These are phyloP conservation scores for Puma concolor DNA, from an alignment of 2,113 vertebrate species.

Conservation along the genomic window DNA sequence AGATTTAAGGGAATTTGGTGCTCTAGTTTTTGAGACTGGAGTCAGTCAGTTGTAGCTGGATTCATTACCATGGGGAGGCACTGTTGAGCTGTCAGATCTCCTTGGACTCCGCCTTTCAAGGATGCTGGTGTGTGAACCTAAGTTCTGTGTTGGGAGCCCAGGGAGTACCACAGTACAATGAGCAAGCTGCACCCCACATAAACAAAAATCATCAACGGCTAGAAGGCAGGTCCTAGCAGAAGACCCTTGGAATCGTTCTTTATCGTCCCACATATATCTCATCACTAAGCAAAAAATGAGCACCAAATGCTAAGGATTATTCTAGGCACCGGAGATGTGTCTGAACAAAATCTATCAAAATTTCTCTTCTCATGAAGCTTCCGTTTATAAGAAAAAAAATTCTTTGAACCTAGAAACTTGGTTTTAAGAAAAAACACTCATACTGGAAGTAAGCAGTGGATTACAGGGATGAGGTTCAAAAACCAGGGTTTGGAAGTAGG, in stretches of 20 bases:
- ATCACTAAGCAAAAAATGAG: neutral
- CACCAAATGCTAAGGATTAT: neutral
- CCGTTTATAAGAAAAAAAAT: neutral
- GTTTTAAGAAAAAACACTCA: neutral
- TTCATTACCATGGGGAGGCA: neutral
- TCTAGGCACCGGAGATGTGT: neutral
- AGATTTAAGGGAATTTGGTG: neutral
- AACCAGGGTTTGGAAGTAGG: neutral
- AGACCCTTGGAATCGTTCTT: neutral
- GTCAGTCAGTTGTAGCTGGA: neutral
- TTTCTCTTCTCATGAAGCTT: neutral
- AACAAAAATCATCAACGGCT: neutral
- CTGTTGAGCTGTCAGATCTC: neutral
- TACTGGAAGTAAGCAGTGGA: neutral
- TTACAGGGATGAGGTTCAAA: neutral
- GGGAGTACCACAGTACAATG: neutral
- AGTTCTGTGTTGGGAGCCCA: neutral
- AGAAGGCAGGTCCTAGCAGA: neutral
- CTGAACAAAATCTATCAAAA: conserved; percentile 1
- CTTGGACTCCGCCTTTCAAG: neutral
- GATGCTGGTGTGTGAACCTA: neutral
- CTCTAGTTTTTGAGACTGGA: neutral
- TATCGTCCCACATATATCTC: neutral
- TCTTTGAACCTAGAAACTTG: neutral
- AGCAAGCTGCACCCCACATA: neutral